Percentiles rank a stretch among this genome's conserved stretches.
phyloP scores from a whole-genome alignment of 2,113 vertebrate genomes.

The Ardeotis arabs region DNA sequence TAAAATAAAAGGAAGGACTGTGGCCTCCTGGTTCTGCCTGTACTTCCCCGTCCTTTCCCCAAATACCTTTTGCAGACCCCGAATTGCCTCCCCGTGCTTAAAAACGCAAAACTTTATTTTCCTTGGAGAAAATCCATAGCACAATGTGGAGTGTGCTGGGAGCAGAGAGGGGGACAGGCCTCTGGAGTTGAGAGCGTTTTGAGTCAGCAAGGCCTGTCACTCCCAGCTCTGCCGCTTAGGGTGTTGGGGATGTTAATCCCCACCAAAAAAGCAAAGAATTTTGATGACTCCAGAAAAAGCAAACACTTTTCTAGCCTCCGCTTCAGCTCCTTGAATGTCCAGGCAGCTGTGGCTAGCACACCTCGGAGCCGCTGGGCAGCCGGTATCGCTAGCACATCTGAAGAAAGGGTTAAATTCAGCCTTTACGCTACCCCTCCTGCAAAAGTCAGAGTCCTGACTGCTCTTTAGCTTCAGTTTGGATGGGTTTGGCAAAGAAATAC shows the following conservation, averaged over 20 bases:
- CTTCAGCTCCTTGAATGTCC: not conserved
- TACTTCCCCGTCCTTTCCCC: not conserved
- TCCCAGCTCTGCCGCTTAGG: not conserved
- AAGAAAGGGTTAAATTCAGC: not conserved
- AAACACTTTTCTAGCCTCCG: not conserved
- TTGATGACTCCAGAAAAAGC: rapidly evolving
- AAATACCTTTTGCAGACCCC: not conserved
- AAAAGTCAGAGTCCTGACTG: not conserved
- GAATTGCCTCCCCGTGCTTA: not conserved
- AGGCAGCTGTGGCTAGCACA: not conserved
- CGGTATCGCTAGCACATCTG: rapidly evolving
- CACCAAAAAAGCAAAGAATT: no score
- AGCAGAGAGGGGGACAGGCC: not conserved
- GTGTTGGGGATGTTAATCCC: not conserved
- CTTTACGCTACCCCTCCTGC: not conserved
- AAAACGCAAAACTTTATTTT: not conserved
- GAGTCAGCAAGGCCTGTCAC: not conserved
- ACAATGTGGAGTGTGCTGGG: not conserved
- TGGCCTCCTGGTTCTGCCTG: not conserved
- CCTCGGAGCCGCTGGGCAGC: not conserved
- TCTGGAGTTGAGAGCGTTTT: not conserved
- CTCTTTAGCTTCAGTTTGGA: not conserved
- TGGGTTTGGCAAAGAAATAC: not conserved
- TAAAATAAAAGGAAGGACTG: not conserved
- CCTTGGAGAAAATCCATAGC: not conserved